Conservation (phyloP, 2,113 vertebrate genomes). For the human (Homo sapiens) region DNA sequence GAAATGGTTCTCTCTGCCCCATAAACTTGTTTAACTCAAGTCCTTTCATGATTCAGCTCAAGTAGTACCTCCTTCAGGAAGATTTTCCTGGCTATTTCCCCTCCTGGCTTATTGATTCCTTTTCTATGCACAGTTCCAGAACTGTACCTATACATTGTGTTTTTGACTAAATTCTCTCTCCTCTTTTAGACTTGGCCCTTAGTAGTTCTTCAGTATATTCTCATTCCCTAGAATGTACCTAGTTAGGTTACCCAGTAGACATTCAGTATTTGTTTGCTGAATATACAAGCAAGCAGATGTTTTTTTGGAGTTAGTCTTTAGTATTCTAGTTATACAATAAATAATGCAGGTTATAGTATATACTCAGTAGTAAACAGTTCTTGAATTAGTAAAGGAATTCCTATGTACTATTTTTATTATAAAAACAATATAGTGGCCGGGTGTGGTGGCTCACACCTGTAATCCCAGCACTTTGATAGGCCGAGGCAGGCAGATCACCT, state of each 20-base stretch:
- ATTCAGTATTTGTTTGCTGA: neutral
- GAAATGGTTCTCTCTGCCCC: neutral
- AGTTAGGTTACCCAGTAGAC: neutral
- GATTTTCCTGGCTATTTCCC: neutral
- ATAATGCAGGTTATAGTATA: neutral
- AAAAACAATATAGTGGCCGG: neutral
- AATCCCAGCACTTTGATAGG: too few species aligned
- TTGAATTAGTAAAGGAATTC: neutral
- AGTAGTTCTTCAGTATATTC: neutral
- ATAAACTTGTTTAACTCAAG: conserved; percentile 35
- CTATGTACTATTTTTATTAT: neutral
- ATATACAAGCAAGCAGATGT: neutral
- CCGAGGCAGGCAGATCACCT: too few species aligned
- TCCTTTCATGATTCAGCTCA: neutral
- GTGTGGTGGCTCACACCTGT: too few species aligned
- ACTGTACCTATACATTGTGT: neutral
- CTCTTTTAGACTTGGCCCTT: neutral
- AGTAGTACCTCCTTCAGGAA: neutral
- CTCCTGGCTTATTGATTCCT: neutral
- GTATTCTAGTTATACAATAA: neutral
- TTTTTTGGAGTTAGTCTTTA: neutral
- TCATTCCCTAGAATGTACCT: neutral
- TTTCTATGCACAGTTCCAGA: neutral
- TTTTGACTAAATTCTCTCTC: neutral
- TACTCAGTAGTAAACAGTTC: neutral